A percentile compares a stretch with the other conserved stretches of the same genome.
phyloP scores from a whole-genome alignment of 1,140 invertebrate genomes.

The Penaeus vannamei region DNA sequence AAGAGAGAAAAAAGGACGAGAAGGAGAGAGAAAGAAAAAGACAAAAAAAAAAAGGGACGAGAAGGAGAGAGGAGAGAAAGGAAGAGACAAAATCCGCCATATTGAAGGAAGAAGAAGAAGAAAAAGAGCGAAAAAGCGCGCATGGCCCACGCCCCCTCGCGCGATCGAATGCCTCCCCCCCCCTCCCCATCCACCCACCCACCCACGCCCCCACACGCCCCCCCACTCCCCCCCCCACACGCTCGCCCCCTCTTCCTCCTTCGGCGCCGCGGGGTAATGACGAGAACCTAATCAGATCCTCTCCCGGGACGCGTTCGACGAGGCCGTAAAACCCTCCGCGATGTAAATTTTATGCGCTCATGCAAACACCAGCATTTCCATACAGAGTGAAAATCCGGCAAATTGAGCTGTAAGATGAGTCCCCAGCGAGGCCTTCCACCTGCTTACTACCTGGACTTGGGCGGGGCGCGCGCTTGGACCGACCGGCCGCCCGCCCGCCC shows the following conservation, averaged over 20 bases:
- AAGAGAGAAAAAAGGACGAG: too few species aligned
- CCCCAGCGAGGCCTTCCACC: conserved; percentile 5
- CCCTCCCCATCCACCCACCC: too few species aligned
- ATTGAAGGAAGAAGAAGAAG: too few species aligned
- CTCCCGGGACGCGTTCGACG: not conserved
- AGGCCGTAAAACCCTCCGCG: conserved; percentile 1
- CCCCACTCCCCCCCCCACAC: too few species aligned
- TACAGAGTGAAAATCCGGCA: conserved; percentile 31
- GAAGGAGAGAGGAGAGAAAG: too few species aligned
- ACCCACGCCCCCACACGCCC: too few species aligned
- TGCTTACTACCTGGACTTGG: conserved; percentile 1
- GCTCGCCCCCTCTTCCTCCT: not conserved
- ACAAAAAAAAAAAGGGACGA: too few species aligned
- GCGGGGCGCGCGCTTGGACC: not conserved
- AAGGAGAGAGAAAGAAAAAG: too few species aligned
- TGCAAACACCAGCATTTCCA: conserved; percentile 27
- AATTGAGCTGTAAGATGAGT: conserved; percentile 21
- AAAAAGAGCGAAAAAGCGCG: too few species aligned
- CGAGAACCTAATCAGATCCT: not conserved
- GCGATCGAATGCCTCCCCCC: too few species aligned
- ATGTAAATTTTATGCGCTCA: conserved; percentile 9
- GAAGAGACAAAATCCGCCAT: too few species aligned
- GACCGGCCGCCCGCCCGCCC: not conserved
- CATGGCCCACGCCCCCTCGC: too few species aligned
- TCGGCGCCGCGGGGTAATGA: not conserved